Evolutionary conservation across 1,140 invertebrate genomes (phyloP).

Genomic region (Drosophila rufa): DNA sequence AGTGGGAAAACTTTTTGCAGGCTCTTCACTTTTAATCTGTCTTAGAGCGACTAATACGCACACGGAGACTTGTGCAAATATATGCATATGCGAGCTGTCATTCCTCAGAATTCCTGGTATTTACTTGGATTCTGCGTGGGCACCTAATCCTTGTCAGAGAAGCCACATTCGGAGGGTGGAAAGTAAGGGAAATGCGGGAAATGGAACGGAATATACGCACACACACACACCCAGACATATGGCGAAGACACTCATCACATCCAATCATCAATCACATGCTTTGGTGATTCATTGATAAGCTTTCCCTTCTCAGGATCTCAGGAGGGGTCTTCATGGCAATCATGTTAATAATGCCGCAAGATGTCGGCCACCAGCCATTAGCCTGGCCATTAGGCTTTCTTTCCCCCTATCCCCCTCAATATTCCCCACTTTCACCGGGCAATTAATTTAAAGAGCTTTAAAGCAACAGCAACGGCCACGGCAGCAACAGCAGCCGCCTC

Average conservation of each 20-base stretch:
- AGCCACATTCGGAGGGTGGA: conserved; percentile 61
- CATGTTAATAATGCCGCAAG: conserved; percentile 79
- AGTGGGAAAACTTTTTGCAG: conserved; percentile 54
- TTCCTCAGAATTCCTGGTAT: conserved; percentile 50
- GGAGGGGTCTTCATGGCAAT: conserved; percentile 59
- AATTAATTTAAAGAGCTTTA: conserved; percentile 65
- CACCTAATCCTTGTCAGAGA: conserved; percentile 73
- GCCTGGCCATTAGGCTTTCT: conserved; percentile 43
- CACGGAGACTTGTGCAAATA: conserved; percentile 37
- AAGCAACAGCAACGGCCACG: conserved; percentile 27
- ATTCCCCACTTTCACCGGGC: conserved; percentile 8
- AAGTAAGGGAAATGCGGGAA: conserved; percentile 26
- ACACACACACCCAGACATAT: conserved; percentile 18
- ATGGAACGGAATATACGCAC: conserved; percentile 31
- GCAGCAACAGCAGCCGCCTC: not conserved
- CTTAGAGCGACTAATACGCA: conserved; percentile 53
- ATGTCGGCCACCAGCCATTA: conserved; percentile 63
- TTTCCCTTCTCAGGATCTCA: conserved; percentile 30
- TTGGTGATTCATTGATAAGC: conserved; percentile 82
- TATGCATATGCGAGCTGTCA: conserved; percentile 74
- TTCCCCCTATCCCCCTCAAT: not conserved
- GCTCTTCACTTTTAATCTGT: conserved; percentile 80
- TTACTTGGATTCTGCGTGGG: conserved; percentile 56
- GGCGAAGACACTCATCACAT: conserved; percentile 58
- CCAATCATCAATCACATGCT: conserved; percentile 80